Base-by-base conservation (phyloP, 2,113 vertebrate genomes). In the Ctenodactylus gundi region DNA sequence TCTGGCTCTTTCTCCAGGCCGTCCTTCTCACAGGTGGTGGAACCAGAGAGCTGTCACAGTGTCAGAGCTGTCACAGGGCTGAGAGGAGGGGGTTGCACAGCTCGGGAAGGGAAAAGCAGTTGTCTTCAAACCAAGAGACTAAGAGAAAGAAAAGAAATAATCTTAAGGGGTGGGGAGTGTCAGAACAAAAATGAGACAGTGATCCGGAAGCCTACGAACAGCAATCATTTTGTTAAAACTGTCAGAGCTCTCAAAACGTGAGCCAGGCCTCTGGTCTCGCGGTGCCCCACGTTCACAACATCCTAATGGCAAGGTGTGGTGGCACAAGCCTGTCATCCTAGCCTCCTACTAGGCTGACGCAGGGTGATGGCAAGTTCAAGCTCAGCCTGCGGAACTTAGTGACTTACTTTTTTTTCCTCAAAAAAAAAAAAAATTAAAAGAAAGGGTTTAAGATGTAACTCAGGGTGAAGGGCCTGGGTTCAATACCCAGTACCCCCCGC, bases 151-250 rank as follows among this genome's bases (percentile, higher is more conserved):
- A 44, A 34, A 3, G 82, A 70, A 64, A 4, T 8, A 13, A n/a
- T 5, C 4, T 8, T 6, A 4, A 1, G 4, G 36, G 36, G 41
- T 51, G 0, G 15, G 62, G 49, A 64, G 7, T 9, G 14, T 44
- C 62, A 64, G 44, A 14, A 21, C 14, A 8, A 67, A 83, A 51
- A 76, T n/a, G 87, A 91, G 29, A n/a, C 57, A 81, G 87, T 29
- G 68, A 23, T 62, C 34, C 0, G 11, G 55, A 12, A 7, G 21
- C 31, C 25, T 60, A 64, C 13, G 6, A 25, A 67, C 7, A 55
- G 53, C 39, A 31, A 57, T 34, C 7, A 76, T 36, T 36, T 18
- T 93, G 25, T n/a, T 4, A n/a, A 51, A 62, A 15, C 4, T 13
- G 20, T 39, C 3, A n/a, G 49, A 39, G 81, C 60, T 49, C 23